Conservation (phyloP, 2,113 vertebrate genomes). For the Alouatta palliata region DNA sequence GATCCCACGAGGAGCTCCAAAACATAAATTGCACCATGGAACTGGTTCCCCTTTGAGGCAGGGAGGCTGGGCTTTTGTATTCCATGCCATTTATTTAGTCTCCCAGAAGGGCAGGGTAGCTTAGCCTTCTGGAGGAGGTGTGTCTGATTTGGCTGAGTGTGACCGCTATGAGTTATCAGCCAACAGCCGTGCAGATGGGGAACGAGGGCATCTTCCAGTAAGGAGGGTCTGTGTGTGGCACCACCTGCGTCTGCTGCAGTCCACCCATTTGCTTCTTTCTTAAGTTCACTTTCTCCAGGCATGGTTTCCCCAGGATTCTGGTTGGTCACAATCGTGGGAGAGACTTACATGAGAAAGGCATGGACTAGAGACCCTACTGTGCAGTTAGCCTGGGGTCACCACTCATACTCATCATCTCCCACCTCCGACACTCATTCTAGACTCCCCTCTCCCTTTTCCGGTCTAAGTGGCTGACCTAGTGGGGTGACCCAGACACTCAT, state of each 20-base stretch:
- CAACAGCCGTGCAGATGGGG: too few species aligned
- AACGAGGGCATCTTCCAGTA: neutral
- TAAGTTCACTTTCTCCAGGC: neutral
- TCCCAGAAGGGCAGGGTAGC: too few species aligned
- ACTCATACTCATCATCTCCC: rapidly evolving
- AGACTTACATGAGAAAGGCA: neutral
- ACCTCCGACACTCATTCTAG: neutral
- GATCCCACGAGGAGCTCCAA: neutral
- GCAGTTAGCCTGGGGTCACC: neutral
- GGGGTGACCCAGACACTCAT: neutral
- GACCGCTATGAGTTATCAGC: neutral
- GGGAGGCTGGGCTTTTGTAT: neutral
- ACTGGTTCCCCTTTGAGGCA: neutral
- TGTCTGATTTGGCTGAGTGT: neutral
- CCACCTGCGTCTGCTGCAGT: neutral
- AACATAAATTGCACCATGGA: neutral
- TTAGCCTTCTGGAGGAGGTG: neutral
- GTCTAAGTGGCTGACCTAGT: neutral
- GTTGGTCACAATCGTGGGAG: neutral
- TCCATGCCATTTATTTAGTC: neutral
- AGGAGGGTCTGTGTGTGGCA: neutral
- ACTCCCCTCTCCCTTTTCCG: neutral
- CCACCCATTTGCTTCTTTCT: neutral
- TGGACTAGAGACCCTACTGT: neutral
- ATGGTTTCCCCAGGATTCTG: neutral